These are phyloP conservation scores for Abscondita cerata DNA, from an alignment of 2,888 invertebrate species.

Conservation along the genomic window DNA sequence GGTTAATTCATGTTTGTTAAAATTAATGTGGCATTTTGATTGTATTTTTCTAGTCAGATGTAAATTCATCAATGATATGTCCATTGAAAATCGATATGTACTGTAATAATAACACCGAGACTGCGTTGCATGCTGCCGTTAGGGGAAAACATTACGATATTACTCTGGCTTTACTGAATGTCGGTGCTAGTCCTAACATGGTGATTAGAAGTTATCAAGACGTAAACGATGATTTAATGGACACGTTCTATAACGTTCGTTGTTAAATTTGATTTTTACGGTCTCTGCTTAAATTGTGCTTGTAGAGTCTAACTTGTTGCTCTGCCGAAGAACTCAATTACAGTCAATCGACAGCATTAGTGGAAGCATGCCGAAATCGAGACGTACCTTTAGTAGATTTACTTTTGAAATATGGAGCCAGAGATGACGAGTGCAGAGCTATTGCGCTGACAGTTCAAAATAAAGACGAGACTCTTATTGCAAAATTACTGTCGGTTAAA, in stretches of 20 bases:
- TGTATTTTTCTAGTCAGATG: slow-evolving; percentile 43
- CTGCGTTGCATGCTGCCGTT: slow-evolving; percentile 83
- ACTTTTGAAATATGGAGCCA: slow-evolving; percentile 80
- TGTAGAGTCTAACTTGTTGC: slow-evolving; percentile 51
- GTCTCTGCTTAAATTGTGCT: slow-evolving; percentile 2
- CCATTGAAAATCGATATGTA: slow-evolving; percentile 78
- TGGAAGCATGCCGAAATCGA: slow-evolving; percentile 73
- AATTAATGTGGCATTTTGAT: not conserved
- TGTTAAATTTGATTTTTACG: slow-evolving; percentile 11
- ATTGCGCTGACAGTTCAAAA: slow-evolving; percentile 77
- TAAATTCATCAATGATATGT: slow-evolving; percentile 63
- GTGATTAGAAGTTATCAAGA: slow-evolving; percentile 64
- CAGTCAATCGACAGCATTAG: slow-evolving; percentile 64
- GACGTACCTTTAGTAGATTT: slow-evolving; percentile 78
- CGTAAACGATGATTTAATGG: slow-evolving; percentile 51
- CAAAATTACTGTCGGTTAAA: slow-evolving; percentile 84
- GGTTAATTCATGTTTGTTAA: slow-evolving; percentile 13
- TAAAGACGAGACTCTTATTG: slow-evolving; percentile 77
- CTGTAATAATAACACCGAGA: slow-evolving; percentile 79
- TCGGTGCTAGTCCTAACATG: slow-evolving; percentile 85
- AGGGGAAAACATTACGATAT: slow-evolving; percentile 78
- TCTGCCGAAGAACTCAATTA: slow-evolving; percentile 61
- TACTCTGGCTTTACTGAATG: slow-evolving; percentile 71
- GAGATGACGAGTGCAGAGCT: slow-evolving; percentile 87
- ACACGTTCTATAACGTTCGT: slow-evolving; percentile 29